phyloP scores from a whole-genome alignment of 2,888 invertebrate species.

The Crossocerus cetratus region DNA sequence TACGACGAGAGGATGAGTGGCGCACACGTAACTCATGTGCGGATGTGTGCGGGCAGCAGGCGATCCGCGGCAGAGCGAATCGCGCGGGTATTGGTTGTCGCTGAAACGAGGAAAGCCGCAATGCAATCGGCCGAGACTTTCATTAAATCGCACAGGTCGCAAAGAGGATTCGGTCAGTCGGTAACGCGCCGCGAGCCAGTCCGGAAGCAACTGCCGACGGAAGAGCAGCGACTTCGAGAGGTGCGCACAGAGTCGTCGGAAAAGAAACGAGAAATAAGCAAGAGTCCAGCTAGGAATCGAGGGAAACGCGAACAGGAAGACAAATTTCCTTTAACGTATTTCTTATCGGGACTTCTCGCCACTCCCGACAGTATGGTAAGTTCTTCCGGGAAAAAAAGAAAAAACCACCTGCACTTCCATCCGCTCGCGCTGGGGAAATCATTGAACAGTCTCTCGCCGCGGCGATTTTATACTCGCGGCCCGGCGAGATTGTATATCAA shows the following conservation, averaged over 20 bases:
- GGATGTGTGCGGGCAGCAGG: too few relatives aligned
- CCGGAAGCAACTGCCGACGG: constrained; percentile 5
- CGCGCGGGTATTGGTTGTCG: constrained; percentile 24
- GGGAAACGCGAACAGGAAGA: background rate
- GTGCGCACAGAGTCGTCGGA: background rate
- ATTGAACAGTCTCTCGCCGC: too few relatives aligned
- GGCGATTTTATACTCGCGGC: too few relatives aligned
- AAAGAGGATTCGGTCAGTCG: constrained; percentile 25
- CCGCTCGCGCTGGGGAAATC: too few relatives aligned
- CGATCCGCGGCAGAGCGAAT: background rate
- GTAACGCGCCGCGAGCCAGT: background rate
- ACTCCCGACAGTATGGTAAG: too few relatives aligned
- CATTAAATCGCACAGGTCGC: constrained; percentile 5
- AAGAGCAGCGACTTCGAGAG: constrained; percentile 5
- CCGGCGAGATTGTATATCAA: too few relatives aligned
- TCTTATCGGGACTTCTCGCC: too few relatives aligned
- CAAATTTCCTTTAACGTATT: too few relatives aligned
- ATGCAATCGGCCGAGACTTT: background rate
- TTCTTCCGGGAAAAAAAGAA: too few relatives aligned
- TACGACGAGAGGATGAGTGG: too few relatives aligned
- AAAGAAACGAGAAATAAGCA: background rate
- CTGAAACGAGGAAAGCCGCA: constrained; percentile 32
- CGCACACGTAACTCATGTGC: too few relatives aligned
- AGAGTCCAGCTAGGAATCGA: background rate
- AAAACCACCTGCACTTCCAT: too few relatives aligned